These are phyloP conservation scores for Drosophila rellima DNA, from an alignment of 2,888 invertebrate species.

Conservation along the genomic window DNA sequence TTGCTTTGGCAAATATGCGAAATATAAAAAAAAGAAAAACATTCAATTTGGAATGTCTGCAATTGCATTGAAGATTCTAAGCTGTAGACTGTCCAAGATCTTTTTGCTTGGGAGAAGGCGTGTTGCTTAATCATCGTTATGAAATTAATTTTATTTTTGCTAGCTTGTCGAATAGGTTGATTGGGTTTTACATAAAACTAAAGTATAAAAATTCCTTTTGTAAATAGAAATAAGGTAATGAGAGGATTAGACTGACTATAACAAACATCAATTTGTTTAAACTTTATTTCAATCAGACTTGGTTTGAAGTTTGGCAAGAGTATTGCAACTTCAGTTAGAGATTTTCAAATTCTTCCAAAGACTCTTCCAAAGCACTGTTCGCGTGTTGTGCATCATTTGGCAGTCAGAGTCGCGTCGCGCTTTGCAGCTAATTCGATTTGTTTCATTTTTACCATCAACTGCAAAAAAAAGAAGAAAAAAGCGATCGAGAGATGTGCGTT, in stretches of 20 bases:
- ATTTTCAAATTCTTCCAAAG: conserved; percentile 1
- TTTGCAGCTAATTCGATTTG: conserved; percentile 75
- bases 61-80: conserved; percentile 37
- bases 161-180: background rate
- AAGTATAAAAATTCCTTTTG: no score
- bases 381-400: conserved; percentile 66
- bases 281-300: background rate
- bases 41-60: conserved; percentile 62
- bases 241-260: no score
- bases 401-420: conserved; percentile 45
- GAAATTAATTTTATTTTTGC: conserved; percentile 77
- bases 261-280: background rate
- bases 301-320: background rate
- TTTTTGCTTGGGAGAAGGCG: conserved; percentile 65
- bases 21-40: conserved; percentile 6
- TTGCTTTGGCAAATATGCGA: conserved; percentile 28
- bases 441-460: conserved; percentile 37
- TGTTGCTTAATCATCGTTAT: conserved; percentile 76
- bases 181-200: conserved; percentile 1
- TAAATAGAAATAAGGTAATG: background rate
- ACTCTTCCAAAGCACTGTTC: no score
- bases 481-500: conserved; percentile 60
- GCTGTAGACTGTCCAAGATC: conserved; percentile 27
- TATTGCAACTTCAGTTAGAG: background rate
- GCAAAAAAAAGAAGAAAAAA: no score